A percentile compares a stretch with the other conserved stretches of the same genome.
Conservation (phyloP, 2,113 vertebrate genomes). For the Prionailurus bengalensis region DNA sequence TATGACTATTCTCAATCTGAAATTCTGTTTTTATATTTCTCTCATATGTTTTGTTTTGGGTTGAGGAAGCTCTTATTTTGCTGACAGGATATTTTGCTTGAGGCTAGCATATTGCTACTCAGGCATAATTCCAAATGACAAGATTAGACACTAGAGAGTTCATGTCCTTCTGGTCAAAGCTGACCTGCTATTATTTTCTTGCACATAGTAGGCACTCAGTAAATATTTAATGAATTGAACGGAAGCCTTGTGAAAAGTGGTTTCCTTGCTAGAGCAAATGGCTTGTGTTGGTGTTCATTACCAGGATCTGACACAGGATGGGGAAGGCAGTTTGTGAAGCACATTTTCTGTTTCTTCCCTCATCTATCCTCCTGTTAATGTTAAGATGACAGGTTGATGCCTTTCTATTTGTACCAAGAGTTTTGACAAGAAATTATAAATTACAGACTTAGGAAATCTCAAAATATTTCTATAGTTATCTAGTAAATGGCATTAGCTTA, state of each 20-base stretch:
- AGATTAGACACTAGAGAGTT: background rate
- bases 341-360: background rate
- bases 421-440: background rate
- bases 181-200: slow-evolving; percentile 38
- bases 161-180: slow-evolving; percentile 3
- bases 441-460: slow-evolving; percentile 5
- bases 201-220: background rate
- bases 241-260: background rate
- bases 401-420: slow-evolving; percentile 34
- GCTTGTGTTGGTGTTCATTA: background rate
- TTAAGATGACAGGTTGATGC: background rate
- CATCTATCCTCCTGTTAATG: background rate
- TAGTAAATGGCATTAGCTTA: background rate
- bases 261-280: slow-evolving; percentile 4
- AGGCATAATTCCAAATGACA: slow-evolving; percentile 64
- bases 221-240: background rate
- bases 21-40: slow-evolving; percentile 64
- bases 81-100: slow-evolving; percentile 54
- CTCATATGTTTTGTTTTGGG: slow-evolving; percentile 70
- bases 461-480: background rate
- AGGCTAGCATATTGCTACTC: slow-evolving; percentile 59
- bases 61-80: slow-evolving; percentile 62
- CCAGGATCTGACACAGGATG: background rate
- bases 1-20: slow-evolving; percentile 31
- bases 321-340: background rate